Evolutionary conservation across 92 coral and sea anemone genomes (phyloP).

Genomic region (Porites evermanni): DNA sequence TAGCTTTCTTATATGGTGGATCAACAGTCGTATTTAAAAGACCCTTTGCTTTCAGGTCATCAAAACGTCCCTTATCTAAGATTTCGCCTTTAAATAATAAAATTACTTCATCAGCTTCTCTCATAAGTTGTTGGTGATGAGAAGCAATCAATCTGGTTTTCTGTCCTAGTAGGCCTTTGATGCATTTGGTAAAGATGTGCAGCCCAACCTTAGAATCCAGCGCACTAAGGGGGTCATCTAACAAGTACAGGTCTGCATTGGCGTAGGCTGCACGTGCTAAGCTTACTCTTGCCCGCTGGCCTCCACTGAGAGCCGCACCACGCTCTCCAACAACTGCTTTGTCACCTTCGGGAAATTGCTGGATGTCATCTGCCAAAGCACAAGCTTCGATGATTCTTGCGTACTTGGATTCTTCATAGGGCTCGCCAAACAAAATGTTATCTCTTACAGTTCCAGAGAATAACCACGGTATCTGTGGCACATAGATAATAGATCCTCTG

Average conservation of each 20-base stretch:
- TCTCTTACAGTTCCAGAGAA: neutral
- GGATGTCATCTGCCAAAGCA: neutral
- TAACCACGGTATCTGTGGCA: neutral
- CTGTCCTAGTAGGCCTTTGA: neutral
- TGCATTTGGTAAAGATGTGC: neutral
- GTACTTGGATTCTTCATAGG: neutral
- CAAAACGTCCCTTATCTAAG: neutral
- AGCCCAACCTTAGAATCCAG: neutral
- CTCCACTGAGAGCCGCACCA: neutral
- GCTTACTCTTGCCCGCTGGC: neutral
- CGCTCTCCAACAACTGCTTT: conserved; percentile 2
- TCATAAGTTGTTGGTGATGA: neutral
- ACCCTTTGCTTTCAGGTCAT: neutral
- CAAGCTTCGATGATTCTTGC: neutral
- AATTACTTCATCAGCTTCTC: neutral
- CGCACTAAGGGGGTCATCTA: conserved; percentile 6
- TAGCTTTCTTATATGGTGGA: neutral
- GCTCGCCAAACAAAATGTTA: neutral
- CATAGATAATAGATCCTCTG: neutral
- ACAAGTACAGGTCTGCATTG: neutral
- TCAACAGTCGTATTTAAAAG: neutral
- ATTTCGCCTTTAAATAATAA: neutral
- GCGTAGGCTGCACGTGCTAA: neutral
- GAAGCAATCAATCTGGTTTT: neutral
- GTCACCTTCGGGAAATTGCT: neutral